Conservation (phyloP, 2,888 invertebrate genomes). For the Torymus tubicola region DNA sequence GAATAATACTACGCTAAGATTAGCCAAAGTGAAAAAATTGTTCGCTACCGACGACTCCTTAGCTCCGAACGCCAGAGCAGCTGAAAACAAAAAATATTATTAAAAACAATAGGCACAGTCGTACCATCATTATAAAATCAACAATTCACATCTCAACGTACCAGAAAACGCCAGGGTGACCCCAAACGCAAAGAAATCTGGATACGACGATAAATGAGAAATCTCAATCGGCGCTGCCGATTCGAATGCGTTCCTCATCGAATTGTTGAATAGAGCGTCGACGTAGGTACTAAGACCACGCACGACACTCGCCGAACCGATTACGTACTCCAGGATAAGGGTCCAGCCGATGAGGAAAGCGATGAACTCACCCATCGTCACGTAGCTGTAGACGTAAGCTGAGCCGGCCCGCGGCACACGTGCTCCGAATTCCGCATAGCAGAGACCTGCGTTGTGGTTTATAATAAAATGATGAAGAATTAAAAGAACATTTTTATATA, state of each 20-base stretch:
- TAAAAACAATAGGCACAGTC: neutral
- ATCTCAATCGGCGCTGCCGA: constrained; percentile 83
- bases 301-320: constrained; percentile 91
- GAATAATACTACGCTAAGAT: constrained; percentile 88
- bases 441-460: constrained; percentile 80
- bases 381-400: constrained; percentile 95
- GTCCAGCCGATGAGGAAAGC: constrained; percentile 97
- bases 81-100: constrained; percentile 71
- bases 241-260: constrained; percentile 82
- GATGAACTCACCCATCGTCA: constrained; percentile 93
- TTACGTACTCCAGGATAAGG: constrained; percentile 91
- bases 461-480: too few relatives aligned
- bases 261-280: constrained; percentile 83
- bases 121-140: too few relatives aligned
- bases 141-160: constrained; percentile 65
- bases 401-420: constrained; percentile 93
- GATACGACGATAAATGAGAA: constrained; percentile 83
- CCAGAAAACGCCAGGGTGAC: constrained; percentile 85
- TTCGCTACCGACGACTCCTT: constrained; percentile 92
- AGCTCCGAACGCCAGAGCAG: constrained; percentile 88
- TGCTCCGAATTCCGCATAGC: constrained; percentile 94
- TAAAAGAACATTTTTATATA: too few relatives aligned
- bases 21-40: constrained; percentile 90
- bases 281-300: constrained; percentile 88
- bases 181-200: constrained; percentile 86